These are phyloP conservation scores for Papilio xuthus DNA, from an alignment of 1,140 invertebrate species.

Conservation along the genomic window DNA sequence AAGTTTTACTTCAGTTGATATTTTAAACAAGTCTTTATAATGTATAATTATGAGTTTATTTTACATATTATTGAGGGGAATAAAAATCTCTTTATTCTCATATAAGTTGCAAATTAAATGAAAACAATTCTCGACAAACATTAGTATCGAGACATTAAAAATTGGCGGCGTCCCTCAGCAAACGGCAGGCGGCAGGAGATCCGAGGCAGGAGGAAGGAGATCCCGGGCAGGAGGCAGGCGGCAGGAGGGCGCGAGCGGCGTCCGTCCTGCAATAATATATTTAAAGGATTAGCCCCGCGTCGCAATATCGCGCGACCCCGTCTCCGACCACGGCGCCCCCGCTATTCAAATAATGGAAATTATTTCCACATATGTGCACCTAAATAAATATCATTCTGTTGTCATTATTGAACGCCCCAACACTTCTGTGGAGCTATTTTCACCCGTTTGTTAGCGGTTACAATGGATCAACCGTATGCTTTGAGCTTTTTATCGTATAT, in stretches of 20 bases:
- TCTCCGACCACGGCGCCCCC: constrained; percentile 58
- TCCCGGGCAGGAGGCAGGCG: constrained; percentile 48
- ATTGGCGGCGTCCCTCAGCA: constrained; percentile 61
- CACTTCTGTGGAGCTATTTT: constrained; percentile 69
- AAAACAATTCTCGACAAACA: constrained; percentile 60
- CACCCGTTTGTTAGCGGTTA: constrained; percentile 69
- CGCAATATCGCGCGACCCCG: constrained; percentile 80
- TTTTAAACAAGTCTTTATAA: too few relatives aligned
- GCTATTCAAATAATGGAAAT: constrained; percentile 82
- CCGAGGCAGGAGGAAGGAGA: constrained; percentile 48
- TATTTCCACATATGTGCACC: constrained; percentile 81
- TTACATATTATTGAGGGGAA: too few relatives aligned
- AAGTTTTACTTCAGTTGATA: neutral
- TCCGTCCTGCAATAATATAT: constrained; percentile 80
- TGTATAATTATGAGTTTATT: too few relatives aligned
- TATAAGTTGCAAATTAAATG: constrained; percentile 43
- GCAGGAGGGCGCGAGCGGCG: constrained; percentile 59
- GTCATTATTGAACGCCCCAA: constrained; percentile 82
- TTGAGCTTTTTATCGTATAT: constrained; percentile 41
- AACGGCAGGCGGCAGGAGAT: constrained; percentile 47
- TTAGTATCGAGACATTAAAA: constrained; percentile 76
- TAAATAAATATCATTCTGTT: constrained; percentile 80
- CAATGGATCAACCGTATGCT: constrained; percentile 50
- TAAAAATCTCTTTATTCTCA: neutral
- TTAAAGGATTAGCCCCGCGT: constrained; percentile 81